A percentile compares a stretch with the other conserved stretches of the same genome.
phyloP scores from a whole-genome alignment of 2,888 invertebrate genomes.

The Calephelis perditalis region DNA sequence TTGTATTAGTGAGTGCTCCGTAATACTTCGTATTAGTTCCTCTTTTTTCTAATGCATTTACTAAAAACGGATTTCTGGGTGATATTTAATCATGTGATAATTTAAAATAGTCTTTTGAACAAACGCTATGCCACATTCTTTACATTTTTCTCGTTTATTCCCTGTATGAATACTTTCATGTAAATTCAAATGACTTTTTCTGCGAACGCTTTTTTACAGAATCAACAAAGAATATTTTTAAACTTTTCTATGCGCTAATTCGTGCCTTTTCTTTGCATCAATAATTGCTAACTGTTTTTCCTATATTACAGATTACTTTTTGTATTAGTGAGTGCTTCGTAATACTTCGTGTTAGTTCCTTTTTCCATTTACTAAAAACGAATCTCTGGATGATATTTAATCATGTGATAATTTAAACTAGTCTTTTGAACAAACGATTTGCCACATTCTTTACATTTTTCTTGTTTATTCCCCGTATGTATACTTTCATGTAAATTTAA shows the following conservation, averaged over 20 bases:
- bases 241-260: constrained; percentile 54
- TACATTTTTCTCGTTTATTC: constrained; percentile 54
- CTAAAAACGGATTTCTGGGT: constrained; percentile 55
- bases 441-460: constrained; percentile 53
- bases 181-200: constrained; percentile 46
- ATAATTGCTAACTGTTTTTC: constrained; percentile 15
- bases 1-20: too few relatives aligned
- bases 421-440: constrained; percentile 69
- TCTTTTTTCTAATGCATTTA: neutral
- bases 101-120: constrained; percentile 67
- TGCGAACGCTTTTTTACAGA: constrained; percentile 62
- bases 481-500: constrained; percentile 55
- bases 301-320: too few relatives aligned
- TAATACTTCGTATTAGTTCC: too few relatives aligned
- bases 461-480: constrained; percentile 58
- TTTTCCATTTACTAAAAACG: constrained; percentile 38
- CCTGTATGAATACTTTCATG: constrained; percentile 65
- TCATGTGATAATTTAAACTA: constrained; percentile 65
- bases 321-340: too few relatives aligned
- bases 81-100: constrained; percentile 65
- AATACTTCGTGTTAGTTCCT: too few relatives aligned
- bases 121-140: constrained; percentile 58
- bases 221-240: constrained; percentile 59
- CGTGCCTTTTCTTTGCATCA: constrained; percentile 34
- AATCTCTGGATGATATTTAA: constrained; percentile 60